Evolutionary conservation across 2,797 vertebrate species (phyloP).

Genomic region (Semaprochilodus insignis): DNA sequence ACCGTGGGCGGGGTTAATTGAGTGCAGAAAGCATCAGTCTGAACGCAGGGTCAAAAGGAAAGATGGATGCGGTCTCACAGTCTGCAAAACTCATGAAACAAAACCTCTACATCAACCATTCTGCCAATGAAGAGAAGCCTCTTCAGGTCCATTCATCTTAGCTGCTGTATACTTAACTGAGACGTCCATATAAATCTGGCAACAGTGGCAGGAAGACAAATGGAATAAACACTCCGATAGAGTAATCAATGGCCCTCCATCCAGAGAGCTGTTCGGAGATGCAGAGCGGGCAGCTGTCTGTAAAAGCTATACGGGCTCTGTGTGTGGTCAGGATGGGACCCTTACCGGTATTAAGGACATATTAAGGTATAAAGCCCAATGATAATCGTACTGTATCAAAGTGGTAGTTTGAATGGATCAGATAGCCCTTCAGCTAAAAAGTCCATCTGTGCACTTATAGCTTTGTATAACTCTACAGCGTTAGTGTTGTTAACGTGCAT

Average conservation of each 20-base stretch:
- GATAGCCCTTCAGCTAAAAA: no score
- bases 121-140: background rate
- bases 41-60: conserved; percentile 4
- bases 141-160: conserved; percentile 32
- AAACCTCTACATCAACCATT: conserved; percentile 24
- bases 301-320: conserved; percentile 25
- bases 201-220: conserved; percentile 61
- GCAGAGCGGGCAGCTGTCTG: conserved; percentile 73
- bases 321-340: background rate
- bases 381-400: no score
- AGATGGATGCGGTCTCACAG: background rate
- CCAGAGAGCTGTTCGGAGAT: conserved; percentile 73
- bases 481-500: no score
- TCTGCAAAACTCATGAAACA: conserved; percentile 34
- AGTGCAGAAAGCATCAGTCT: conserved; percentile 28
- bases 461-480: no score
- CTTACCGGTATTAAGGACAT: background rate
- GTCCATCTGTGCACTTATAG: no score
- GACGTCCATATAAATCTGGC: conserved; percentile 65
- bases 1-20: conserved; percentile 44
- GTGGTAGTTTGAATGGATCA: no score
- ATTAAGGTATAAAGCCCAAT: background rate
- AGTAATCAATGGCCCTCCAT: conserved; percentile 75
- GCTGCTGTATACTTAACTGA: conserved; percentile 29
- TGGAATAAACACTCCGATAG: conserved; percentile 70